Evolutionary conservation across 2,113 vertebrate genomes (phyloP).

Genomic region (Erinaceus europaeus): DNA sequence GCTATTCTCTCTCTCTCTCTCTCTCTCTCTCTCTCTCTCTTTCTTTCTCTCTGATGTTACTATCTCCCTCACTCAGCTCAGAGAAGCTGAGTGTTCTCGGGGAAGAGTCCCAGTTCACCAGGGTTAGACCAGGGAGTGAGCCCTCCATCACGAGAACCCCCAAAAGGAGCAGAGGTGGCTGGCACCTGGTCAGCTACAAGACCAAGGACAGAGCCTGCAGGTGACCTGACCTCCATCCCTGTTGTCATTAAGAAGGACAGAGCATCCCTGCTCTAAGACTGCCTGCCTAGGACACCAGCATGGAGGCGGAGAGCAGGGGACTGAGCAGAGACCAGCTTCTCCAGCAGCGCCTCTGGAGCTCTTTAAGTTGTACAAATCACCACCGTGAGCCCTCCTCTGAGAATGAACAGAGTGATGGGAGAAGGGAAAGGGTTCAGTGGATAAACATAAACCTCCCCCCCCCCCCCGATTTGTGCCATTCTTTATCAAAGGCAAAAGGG

Average conservation of each 20-base stretch:
- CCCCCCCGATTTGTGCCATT: constrained; percentile 4
- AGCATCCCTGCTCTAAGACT: neutral
- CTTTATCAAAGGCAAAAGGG: constrained; percentile 52
- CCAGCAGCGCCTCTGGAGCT: neutral
- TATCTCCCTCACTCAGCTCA: too few relatives aligned
- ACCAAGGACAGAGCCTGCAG: neutral
- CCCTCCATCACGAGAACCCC: neutral
- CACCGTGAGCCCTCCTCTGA: neutral
- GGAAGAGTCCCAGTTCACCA: neutral
- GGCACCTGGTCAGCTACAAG: neutral
- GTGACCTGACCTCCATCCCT: neutral
- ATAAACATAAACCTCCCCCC: constrained; percentile 1
- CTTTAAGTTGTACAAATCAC: neutral
- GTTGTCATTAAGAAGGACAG: neutral
- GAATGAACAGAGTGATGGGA: neutral
- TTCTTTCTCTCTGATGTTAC: too few relatives aligned
- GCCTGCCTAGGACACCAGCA: neutral
- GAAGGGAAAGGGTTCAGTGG: neutral
- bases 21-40: neutral
- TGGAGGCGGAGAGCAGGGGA: neutral
- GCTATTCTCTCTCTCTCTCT: too few relatives aligned
- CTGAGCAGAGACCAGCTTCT: neutral
- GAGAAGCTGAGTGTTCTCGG: too few relatives aligned
- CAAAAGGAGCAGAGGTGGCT: neutral
- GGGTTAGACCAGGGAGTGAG: neutral